Base-by-base conservation (phyloP, 2,888 invertebrate genomes). In the Callyntrura sp. region DNA sequence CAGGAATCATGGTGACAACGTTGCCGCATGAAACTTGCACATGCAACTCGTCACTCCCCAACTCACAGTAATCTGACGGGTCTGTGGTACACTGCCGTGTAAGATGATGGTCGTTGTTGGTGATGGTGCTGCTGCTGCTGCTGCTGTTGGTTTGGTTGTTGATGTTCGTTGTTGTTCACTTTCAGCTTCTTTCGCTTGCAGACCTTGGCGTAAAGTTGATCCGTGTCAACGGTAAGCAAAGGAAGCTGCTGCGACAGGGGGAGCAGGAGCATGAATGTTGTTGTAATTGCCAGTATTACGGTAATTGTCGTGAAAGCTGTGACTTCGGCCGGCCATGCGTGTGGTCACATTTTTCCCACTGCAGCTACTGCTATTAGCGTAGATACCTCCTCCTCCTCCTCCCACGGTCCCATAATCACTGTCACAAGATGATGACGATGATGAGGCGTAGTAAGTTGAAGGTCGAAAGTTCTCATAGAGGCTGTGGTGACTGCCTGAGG, bases 1-100 rank as follows among this genome's bases (percentile, higher is more conserved):
- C 90, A 20, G 90, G 90, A 23, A 90, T 90, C 90, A 90, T 90
- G 70, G 90, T 90, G 57, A 90, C 90, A 23, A 85, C 82, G 17
- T 90, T 90, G 84, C 79, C 85, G n/a, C 89, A 90, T 60, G 84
- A 84, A 9, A 90, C 89, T 35, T 90, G 85, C 48, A 90, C 82
- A 55, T 57, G 23, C 60, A 90, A 82, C 3, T 79, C 70, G 28
- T 57, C 86, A 5, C 35, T 70, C 28, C 57, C 70, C 17, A 17
- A 1, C 23, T 73, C 73, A 14, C n/a, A 5, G 35, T 57, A 48
- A 65, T 25, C 65, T 79, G 35, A 3, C 43, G 57, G 65, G 14
- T 68, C 25, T 23, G 62, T 78, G 57, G 62, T 65, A n/a, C 45
- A 55, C 43, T 78, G 48, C 2, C 17, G 68, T n/a, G 25, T 12